Conservation (phyloP, 2,797 vertebrate species). For the Hemibagrus guttatus region DNA sequence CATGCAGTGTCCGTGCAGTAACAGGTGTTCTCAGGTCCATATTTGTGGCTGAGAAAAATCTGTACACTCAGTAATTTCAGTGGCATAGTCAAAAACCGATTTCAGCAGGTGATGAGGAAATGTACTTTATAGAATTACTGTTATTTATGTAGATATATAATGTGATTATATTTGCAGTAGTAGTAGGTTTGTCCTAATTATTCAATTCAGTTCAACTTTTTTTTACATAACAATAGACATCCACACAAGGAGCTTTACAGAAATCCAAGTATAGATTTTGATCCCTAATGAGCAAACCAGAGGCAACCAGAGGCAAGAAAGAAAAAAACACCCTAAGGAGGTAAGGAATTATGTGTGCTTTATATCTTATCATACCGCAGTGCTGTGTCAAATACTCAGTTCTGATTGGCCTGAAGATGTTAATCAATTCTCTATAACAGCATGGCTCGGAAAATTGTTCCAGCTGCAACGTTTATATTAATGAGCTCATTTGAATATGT, state of each 20-base stretch:
- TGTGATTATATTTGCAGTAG: neutral
- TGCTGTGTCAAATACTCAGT: neutral
- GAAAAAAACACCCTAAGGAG: neutral
- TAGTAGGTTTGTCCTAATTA: conserved; percentile 4
- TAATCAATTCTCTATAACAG: conserved; percentile 6
- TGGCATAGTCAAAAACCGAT: neutral
- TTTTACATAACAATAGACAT: neutral
- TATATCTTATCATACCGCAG: neutral
- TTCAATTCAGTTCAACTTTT: neutral
- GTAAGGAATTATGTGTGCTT: neutral
- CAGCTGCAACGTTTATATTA: conserved; percentile 20
- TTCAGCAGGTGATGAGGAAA: neutral
- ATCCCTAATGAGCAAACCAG: neutral
- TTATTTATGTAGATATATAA: neutral
- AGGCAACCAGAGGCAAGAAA: neutral
- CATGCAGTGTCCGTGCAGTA: conserved; percentile 6
- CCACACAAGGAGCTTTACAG: neutral
- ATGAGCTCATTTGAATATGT: neutral
- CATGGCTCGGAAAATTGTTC: neutral
- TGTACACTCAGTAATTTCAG: neutral
- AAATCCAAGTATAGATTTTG: neutral
- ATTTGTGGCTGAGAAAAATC: neutral
- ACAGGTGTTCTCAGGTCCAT: neutral
- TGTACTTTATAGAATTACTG: neutral
- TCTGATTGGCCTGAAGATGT: neutral